phyloP scores from a whole-genome alignment of 2,888 invertebrate species.

The Hypolimnas misippus region DNA sequence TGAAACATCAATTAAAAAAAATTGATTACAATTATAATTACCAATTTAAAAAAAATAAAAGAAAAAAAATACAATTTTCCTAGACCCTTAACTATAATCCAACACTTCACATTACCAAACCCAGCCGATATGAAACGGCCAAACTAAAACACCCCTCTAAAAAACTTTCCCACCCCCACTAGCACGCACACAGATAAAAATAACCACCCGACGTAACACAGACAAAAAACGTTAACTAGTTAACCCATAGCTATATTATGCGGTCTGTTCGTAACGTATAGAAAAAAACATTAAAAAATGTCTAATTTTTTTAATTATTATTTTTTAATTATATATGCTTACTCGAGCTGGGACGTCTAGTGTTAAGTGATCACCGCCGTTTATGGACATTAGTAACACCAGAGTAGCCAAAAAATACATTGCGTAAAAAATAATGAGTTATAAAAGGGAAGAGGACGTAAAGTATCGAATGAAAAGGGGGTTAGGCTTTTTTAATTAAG shows the following conservation, averaged over 20 bases:
- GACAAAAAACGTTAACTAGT: slow-evolving; percentile 79
- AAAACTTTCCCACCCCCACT: slow-evolving; percentile 47
- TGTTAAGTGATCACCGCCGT: too few species aligned
- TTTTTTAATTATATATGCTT: too few species aligned
- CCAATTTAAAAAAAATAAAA: neutral
- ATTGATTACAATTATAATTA: neutral
- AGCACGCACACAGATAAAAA: slow-evolving; percentile 70
- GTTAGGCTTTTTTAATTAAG: too few species aligned
- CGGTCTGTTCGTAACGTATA: slow-evolving; percentile 16
- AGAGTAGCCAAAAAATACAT: too few species aligned
- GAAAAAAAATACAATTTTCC: neutral
- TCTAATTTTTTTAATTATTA: too few species aligned
- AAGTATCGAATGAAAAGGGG: too few species aligned
- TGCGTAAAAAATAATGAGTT: too few species aligned
- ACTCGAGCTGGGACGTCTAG: too few species aligned
- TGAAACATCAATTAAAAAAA: too few species aligned
- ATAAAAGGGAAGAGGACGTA: too few species aligned
- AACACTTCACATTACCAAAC: slow-evolving; percentile 13
- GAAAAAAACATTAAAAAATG: neutral
- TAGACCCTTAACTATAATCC: slow-evolving; percentile 1
- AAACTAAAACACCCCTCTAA: slow-evolving; percentile 43
- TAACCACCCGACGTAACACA: slow-evolving; percentile 60
- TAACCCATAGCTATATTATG: slow-evolving; percentile 31
- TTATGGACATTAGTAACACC: too few species aligned
- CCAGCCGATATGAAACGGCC: slow-evolving; percentile 26